These are phyloP conservation scores for Apoda limacodes DNA, from an alignment of 2,888 invertebrate genomes.

Conservation along the genomic window DNA sequence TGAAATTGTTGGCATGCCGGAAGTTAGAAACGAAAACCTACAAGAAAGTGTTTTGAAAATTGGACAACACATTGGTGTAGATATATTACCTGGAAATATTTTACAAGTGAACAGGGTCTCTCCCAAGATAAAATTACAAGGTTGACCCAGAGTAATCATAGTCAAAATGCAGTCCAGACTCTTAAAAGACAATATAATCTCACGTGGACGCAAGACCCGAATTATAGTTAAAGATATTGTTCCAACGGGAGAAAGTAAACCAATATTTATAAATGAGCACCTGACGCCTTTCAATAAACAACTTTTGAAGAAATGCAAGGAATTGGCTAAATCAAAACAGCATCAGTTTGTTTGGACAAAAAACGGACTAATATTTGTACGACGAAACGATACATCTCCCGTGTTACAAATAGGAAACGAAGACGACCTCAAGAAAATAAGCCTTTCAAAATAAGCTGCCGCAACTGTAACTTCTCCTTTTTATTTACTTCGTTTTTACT, in stretches of 20 bases:
- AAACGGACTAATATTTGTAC: background rate
- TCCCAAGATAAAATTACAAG: background rate
- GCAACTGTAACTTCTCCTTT: no score
- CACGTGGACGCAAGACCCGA: background rate
- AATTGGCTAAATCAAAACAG: slow-evolving; percentile 1
- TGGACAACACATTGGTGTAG: no score
- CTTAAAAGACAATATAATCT: background rate
- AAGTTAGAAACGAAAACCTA: no score
- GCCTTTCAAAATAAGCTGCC: no score
- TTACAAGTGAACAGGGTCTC: background rate
- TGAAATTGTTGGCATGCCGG: no score
- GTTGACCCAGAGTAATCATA: background rate
- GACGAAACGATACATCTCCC: background rate
- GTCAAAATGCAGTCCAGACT: background rate
- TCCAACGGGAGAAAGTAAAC: background rate
- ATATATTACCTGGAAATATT: no score
- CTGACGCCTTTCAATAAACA: slow-evolving; percentile 5
- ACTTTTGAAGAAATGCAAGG: slow-evolving; percentile 5
- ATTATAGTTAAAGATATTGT: background rate
- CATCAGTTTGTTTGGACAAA: background rate
- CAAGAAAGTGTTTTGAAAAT: no score
- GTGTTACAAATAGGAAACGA: background rate
- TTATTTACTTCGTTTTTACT: no score
- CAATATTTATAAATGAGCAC: slow-evolving; percentile 3
- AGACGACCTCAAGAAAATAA: no score